These are phyloP conservation scores for Chaenodraco wilsoni DNA, from an alignment of 2,797 vertebrate species.

Conservation along the genomic window DNA sequence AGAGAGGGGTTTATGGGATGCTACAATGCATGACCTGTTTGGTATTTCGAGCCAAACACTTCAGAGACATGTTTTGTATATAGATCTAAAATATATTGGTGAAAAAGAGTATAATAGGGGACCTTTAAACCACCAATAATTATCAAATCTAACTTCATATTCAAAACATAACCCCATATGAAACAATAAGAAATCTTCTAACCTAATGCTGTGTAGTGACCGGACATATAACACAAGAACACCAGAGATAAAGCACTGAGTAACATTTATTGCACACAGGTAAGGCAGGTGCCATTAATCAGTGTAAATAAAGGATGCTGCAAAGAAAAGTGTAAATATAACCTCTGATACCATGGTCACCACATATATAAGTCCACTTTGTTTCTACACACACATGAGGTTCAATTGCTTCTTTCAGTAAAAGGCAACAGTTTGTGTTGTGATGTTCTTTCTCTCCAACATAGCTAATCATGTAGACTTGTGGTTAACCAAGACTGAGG, in stretches of 20 bases:
- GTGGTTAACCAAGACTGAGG: slow-evolving; percentile 80
- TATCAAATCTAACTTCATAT: no score
- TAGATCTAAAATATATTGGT: no score
- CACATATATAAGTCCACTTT: slow-evolving; percentile 18
- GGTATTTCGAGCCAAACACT: no score
- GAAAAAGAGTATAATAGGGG: no score
- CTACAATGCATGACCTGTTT: no score
- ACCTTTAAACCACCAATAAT: no score
- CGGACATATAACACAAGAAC: slow-evolving; percentile 34
- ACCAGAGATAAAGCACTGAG: slow-evolving; percentile 56
- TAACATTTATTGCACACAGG: slow-evolving; percentile 75
- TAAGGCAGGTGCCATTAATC: slow-evolving; percentile 69
- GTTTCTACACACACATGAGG: slow-evolving; percentile 28
- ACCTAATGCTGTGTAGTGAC: neutral
- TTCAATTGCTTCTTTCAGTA: slow-evolving; percentile 36
- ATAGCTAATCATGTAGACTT: slow-evolving; percentile 51
- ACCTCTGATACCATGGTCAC: slow-evolving; percentile 59
- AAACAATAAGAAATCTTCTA: neutral
- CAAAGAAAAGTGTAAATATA: slow-evolving; percentile 60
- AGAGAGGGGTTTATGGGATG: no score
- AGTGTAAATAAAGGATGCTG: slow-evolving; percentile 58
- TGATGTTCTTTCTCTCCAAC: slow-evolving; percentile 19
- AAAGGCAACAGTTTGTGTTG: slow-evolving; percentile 61
- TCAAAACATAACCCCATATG: no score
- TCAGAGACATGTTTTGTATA: no score